Evolutionary conservation across 2,113 vertebrate genomes (phyloP).

Genomic region (Prolemur simus): DNA sequence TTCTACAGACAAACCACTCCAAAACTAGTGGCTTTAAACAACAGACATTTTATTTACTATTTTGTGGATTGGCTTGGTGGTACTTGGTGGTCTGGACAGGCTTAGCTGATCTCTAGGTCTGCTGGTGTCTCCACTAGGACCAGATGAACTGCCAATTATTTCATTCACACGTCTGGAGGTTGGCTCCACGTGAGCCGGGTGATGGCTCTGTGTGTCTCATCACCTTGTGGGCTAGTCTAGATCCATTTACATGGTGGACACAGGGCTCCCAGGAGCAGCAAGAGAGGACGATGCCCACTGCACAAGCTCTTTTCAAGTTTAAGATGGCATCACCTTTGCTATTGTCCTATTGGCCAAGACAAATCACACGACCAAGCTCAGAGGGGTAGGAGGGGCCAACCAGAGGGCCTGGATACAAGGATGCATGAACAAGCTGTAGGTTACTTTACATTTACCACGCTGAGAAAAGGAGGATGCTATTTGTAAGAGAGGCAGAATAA

Average conservation of each 20-base stretch:
- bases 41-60: not conserved
- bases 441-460: not conserved
- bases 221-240: not conserved
- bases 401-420: too few relatives aligned
- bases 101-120: not conserved
- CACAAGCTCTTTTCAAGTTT: not conserved
- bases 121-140: not conserved
- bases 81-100: not conserved
- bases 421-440: accelerated
- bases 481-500: not conserved
- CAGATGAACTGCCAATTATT: not conserved
- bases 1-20: not conserved
- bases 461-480: not conserved
- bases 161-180: not conserved
- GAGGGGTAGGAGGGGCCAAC: not conserved
- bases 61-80: not conserved
- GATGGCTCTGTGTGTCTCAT: not conserved
- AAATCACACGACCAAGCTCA: not conserved
- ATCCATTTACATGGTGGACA: not conserved
- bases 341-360: not conserved
- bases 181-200: not conserved
- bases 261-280: not conserved
- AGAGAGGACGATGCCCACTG: accelerated
- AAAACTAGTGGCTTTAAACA: not conserved
- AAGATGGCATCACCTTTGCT: not conserved